Percentiles rank a stretch among this genome's conserved stretches.
Conservation (phyloP, 1,140 invertebrate genomes). For the Drosophila persimilis region DNA sequence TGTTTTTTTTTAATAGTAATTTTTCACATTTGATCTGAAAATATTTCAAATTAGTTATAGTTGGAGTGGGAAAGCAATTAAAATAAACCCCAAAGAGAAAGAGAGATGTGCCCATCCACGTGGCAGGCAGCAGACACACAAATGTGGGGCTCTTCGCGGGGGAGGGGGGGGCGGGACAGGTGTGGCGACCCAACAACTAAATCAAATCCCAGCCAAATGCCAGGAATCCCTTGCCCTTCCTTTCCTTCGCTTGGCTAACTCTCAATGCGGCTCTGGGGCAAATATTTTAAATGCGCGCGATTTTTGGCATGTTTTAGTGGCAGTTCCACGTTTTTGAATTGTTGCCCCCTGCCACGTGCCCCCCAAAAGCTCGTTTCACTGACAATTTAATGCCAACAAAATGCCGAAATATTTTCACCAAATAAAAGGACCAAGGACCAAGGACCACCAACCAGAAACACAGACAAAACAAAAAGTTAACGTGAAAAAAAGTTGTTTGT, state of each 20-base stretch:
- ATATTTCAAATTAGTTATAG: constrained; percentile 67
- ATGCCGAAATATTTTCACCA: constrained; percentile 69
- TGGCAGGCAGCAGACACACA: constrained; percentile 24
- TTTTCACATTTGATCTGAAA: constrained; percentile 40
- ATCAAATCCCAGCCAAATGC: constrained; percentile 78
- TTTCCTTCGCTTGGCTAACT: constrained; percentile 58
- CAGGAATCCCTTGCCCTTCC: constrained; percentile 17
- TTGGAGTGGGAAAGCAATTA: constrained; percentile 41
- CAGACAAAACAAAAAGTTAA: constrained; percentile 24
- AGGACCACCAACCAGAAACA: background rate
- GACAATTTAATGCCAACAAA: constrained; percentile 78
- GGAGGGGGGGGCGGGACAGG: constrained; percentile 9
- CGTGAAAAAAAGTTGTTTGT: constrained; percentile 53
- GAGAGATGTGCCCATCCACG: constrained; percentile 6
- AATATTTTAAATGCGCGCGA: constrained; percentile 80
- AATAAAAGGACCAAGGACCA: constrained; percentile 35
- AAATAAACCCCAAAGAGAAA: constrained; percentile 41
- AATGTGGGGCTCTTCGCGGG: constrained; percentile 39
- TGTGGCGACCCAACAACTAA: constrained; percentile 64
- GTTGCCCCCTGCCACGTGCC: constrained; percentile 44
- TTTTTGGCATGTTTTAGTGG: constrained; percentile 81
- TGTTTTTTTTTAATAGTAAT: constrained; percentile 10
- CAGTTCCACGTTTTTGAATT: constrained; percentile 78
- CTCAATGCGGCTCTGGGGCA: constrained; percentile 77
- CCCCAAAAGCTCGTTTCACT: constrained; percentile 64